These are phyloP conservation scores for Gorsachius goisagi DNA, from an alignment of 2,113 vertebrate species.

Conservation along the genomic window DNA sequence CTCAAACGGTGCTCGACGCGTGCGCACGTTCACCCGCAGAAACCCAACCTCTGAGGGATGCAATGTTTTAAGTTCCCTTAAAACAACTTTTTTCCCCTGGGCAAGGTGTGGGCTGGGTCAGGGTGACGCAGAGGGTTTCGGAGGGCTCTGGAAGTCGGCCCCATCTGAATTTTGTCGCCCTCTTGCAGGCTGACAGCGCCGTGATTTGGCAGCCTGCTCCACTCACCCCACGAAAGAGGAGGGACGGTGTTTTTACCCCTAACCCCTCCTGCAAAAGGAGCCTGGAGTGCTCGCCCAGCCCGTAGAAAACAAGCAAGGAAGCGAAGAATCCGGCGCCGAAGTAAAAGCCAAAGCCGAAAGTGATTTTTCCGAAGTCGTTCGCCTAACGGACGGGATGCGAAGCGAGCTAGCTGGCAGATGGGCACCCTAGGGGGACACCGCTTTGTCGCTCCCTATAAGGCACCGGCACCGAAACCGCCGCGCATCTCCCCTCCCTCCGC, in stretches of 20 bases:
- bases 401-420: slow-evolving; percentile 60
- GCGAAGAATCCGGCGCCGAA: neutral
- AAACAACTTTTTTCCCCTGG: neutral
- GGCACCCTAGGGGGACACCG: slow-evolving; percentile 38
- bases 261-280: neutral
- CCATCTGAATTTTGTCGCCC: neutral
- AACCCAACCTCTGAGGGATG: neutral
- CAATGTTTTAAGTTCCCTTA: neutral
- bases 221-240: neutral
- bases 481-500: neutral
- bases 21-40: neutral
- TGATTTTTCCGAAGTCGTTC: neutral
- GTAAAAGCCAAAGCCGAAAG: neutral
- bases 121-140: neutral
- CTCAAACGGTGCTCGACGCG: neutral
- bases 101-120: accelerated
- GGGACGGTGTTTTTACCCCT: neutral
- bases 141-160: neutral
- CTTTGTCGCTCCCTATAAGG: slow-evolving; percentile 54
- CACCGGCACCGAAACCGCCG: neutral
- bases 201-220: neutral
- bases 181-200: neutral
- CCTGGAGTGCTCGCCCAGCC: accelerated
- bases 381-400: neutral
- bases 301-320: neutral